These are phyloP conservation scores for Amazona guildingii DNA, from an alignment of 2,113 vertebrate genomes.

Conservation along the genomic window DNA sequence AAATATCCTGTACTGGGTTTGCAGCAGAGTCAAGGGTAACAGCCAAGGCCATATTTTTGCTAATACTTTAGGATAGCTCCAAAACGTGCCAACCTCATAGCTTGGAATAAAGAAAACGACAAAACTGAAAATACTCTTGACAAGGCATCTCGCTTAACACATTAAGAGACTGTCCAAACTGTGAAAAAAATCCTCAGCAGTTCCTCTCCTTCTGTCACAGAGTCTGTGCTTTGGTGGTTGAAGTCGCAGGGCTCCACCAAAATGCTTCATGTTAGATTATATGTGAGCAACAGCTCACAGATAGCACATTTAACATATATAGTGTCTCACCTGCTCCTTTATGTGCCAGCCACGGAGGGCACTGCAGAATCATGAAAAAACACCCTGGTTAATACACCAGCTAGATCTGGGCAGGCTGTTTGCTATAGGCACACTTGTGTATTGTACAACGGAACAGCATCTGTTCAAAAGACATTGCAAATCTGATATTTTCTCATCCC, in stretches of 20 bases:
- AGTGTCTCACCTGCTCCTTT: background rate
- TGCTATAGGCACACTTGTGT: fast-evolving
- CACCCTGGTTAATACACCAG: too few relatives aligned
- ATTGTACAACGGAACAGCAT: fast-evolving
- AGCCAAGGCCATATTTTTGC: slow-evolving; percentile 9
- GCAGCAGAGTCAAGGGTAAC: background rate
- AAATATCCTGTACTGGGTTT: background rate
- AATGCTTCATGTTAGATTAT: fast-evolving
- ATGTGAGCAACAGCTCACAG: background rate
- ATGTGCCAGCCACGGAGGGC: background rate
- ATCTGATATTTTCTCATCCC: background rate
- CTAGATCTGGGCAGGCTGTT: background rate
- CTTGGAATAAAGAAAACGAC: slow-evolving; percentile 16
- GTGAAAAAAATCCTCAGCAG: slow-evolving; percentile 14
- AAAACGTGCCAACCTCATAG: background rate
- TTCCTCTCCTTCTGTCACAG: slow-evolving; percentile 58
- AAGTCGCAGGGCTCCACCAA: background rate
- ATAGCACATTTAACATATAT: fast-evolving
- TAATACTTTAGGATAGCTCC: slow-evolving; percentile 27
- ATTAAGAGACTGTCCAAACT: slow-evolving; percentile 45
- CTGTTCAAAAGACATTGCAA: fast-evolving
- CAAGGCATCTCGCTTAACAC: slow-evolving; percentile 57
- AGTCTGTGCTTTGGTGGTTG: slow-evolving; percentile 22
- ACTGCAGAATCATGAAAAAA: background rate
- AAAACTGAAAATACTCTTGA: slow-evolving; percentile 60